Percentiles rank a stretch among this genome's conserved stretches.
Conservation (phyloP, 2,888 invertebrate species). For the Pocota personata region DNA sequence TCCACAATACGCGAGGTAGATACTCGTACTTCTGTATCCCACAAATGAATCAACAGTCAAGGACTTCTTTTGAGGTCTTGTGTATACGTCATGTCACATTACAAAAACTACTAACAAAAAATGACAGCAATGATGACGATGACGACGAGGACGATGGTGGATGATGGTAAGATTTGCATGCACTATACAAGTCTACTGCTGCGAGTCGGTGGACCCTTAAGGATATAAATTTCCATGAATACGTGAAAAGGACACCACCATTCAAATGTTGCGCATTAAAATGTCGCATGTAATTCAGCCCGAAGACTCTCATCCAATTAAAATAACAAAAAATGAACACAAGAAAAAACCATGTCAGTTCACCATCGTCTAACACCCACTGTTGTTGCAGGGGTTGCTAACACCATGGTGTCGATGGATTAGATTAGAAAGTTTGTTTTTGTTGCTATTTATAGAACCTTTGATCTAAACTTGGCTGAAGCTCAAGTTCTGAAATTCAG, state of each 20-base stretch:
- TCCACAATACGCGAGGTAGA: conserved; percentile 23
- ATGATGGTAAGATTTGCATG: conserved; percentile 33
- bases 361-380: conserved; percentile 50
- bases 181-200: conserved; percentile 28
- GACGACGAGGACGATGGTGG: conserved; percentile 40
- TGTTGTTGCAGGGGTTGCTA: conserved; percentile 34
- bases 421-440: neutral
- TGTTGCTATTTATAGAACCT: too few relatives aligned
- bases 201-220: conserved; percentile 69
- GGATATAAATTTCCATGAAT: conserved; percentile 70
- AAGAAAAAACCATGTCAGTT: conserved; percentile 29
- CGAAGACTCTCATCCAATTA: conserved; percentile 72
- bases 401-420: conserved; percentile 32
- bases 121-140: conserved; percentile 56
- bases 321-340: conserved; percentile 35
- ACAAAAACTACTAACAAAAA: conserved; percentile 66
- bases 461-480: too few relatives aligned
- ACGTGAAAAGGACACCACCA: conserved; percentile 73
- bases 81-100: conserved; percentile 44
- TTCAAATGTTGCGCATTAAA: conserved; percentile 74
- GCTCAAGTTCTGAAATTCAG: too few relatives aligned
- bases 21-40: neutral
- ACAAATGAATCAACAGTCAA: conserved; percentile 47
- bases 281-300: conserved; percentile 73
- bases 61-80: conserved; percentile 32